These are phyloP conservation scores for Eurystomus gularis DNA, from an alignment of 2,113 vertebrate genomes.

Conservation along the genomic window DNA sequence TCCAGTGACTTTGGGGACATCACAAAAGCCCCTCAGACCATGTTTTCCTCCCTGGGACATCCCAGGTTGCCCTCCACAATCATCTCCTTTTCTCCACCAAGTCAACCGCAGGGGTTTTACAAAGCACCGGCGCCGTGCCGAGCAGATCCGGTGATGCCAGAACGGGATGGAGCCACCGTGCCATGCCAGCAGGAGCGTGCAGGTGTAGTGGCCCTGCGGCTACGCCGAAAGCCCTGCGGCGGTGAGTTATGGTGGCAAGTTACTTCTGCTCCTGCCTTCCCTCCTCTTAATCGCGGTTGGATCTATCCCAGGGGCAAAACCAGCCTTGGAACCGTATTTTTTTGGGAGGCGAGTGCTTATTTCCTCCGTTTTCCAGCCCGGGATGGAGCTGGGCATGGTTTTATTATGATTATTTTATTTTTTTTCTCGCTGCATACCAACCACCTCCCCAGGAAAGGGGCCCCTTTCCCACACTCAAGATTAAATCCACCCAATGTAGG, in stretches of 20 bases:
- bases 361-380: conserved; percentile 4
- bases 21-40: accelerated
- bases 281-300: not conserved
- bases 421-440: conserved; percentile 30
- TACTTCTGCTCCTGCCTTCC: not conserved
- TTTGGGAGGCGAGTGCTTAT: not conserved
- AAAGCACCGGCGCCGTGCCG: accelerated
- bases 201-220: accelerated
- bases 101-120: not conserved
- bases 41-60: not conserved
- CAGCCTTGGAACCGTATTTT: not conserved
- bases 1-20: not conserved
- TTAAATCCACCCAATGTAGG: not conserved
- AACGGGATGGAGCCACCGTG: not conserved
- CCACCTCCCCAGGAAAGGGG: conserved; percentile 55
- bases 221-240: not conserved
- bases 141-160: not conserved
- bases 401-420: not conserved
- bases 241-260: not conserved
- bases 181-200: accelerated
- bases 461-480: conserved; percentile 47
- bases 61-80: not conserved
- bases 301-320: conserved; percentile 1
- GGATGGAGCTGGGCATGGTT: not conserved
- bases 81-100: not conserved